Evolutionary conservation across 2,797 vertebrate genomes (phyloP), one percentile per base, ranked within the genome.

Genomic region (Myotis findleyi): DNA sequence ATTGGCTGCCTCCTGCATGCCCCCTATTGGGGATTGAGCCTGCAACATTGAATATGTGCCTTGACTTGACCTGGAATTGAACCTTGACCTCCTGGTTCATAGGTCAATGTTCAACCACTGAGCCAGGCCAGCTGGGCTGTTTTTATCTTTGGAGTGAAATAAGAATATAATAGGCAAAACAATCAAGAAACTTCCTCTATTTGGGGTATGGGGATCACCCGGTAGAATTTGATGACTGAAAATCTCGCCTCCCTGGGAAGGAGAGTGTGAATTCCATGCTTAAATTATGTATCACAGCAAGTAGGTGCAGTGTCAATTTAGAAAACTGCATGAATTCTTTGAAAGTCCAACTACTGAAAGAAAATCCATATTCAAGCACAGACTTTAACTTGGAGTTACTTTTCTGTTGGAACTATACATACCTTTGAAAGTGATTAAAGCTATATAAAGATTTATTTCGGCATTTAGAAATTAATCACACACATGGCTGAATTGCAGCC

Each of bases 401-500:
- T 30, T 79, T 51, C 62, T 83, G 8, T 55, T 64, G 57, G 25
- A 68, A 82, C 71, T 95, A 11, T 36, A 49, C 49, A 33, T 83
- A 68, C 25, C 12, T 93, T 87, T 87, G 25, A 77, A 85, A 84
- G 41, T 57, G 33, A 91, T 27, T 89, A 91, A 80, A 76, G 16
- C 23, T 75, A 47, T 47, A 57, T 47, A 92, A 64, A 68, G 82
- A 44, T 86, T 87, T 47, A 81, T 87, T 55, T 76, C 59, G 49
- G 33, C 36, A 72, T 76, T 95, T 81, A 89, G 76, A 81, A 89
- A 62, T 27, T 94, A 83, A 79, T 71, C 33, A 53, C 33, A 76
- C 38, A 59, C 4, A 33, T 18, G 27, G 18, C 11, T 95, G 14
- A 18, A 53, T 38, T 36, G 27, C 2, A 55, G 44, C 41, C 18